Evolutionary conservation across 2,113 vertebrate genomes (phyloP).

Genomic region (Macaca fascicularis): DNA sequence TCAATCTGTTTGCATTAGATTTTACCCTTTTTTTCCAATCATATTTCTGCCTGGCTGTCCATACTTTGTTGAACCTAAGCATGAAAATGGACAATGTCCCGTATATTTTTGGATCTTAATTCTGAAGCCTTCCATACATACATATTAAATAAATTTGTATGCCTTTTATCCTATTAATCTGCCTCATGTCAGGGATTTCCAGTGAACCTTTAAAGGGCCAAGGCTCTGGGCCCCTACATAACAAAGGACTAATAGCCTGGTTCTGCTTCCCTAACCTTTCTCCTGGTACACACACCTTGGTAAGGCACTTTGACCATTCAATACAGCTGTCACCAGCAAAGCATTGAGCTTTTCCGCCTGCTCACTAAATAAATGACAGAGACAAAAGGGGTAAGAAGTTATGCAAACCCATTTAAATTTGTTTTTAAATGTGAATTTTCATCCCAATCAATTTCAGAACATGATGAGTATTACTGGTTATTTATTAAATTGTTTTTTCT

Average conservation of each 20-base stretch:
- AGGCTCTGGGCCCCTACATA: too few relatives aligned
- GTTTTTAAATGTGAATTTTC: neutral
- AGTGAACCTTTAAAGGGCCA: too few relatives aligned
- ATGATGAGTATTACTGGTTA: neutral
- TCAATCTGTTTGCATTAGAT: too few relatives aligned
- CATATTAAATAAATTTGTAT: too few relatives aligned
- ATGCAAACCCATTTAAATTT: neutral
- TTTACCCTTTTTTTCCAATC: too few relatives aligned
- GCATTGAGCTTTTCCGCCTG: neutral
- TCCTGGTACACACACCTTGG: neutral
- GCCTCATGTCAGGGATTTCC: too few relatives aligned
- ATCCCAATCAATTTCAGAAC: neutral
- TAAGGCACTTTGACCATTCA: neutral
- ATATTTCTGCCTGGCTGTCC: too few relatives aligned
- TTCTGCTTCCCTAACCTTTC: neutral
- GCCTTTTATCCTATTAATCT: too few relatives aligned
- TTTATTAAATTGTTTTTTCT: neutral
- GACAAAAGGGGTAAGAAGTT: neutral
- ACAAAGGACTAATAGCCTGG: neutral
- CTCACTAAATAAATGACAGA: neutral
- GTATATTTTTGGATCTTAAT: too few relatives aligned
- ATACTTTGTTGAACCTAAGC: too few relatives aligned
- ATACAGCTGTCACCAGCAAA: neutral
- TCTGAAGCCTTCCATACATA: too few relatives aligned
- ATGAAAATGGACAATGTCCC: too few relatives aligned